Base-by-base conservation (phyloP, 2,797 vertebrate species). In the Ctenopoma kingsleyae region DNA sequence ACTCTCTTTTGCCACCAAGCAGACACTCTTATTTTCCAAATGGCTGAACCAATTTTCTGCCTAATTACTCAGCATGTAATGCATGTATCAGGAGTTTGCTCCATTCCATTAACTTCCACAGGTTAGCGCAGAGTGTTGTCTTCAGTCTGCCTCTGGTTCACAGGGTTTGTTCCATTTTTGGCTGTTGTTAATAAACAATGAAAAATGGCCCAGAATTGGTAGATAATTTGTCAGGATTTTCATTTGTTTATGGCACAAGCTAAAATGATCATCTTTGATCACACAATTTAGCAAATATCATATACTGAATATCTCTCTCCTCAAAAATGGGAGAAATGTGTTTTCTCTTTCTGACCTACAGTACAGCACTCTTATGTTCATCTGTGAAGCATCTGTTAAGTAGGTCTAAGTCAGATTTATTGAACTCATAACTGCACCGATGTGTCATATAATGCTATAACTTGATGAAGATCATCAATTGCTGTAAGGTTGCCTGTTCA, bases 21-120 rank as follows among this genome's bases (percentile, higher is more conserved):
- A 85, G 76, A 84, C 80, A 76, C 80, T 90, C 82, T 86, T 87
- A 92, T 93, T 92, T 94, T 94, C 90, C 91, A 86, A 92, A 78
- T 91, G 92, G 75, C 87, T 93, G 92, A 88, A 82, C 87, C 81
- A 84, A 88, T 92, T 90, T 91, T 91, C 85, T 86, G 90, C 87
- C 86, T 93, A 94, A 93, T 95, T 94, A 93, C 90, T 86, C 87
- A 69, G 75, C 89, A 85, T 90, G 86, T 90, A 89, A 86, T 87
- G 80, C 89, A 84, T 82, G 86, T 85, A 89, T 79, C 79, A 82
- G 81, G 85, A 63, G 78, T 90, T 91, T 89, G 84, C 86, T 85
- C 58, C 83, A 30, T 89, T 87, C 87, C 89, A 91, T 90, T 91
- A 87, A 85, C 87, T 87, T 82, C 63, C 74, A 66, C 80, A 75